Evolutionary conservation across 2,113 vertebrate species (phyloP).

Genomic region (Apeltes quadracus): DNA sequence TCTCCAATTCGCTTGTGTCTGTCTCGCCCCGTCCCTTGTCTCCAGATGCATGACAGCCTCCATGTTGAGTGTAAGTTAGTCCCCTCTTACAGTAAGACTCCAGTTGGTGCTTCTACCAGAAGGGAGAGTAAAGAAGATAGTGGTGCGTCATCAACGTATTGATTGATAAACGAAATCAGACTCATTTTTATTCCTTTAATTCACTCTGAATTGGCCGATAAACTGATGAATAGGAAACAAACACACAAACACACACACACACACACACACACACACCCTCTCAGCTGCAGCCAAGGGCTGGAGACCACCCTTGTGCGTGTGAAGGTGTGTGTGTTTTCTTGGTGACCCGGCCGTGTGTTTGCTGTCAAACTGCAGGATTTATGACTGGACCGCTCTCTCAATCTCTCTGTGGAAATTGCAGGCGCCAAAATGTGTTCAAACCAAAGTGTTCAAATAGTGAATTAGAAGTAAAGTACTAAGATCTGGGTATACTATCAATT

Average conservation of each 20-base stretch:
- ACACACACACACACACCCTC: not conserved
- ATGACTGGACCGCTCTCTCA: constrained; percentile 1
- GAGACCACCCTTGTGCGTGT: not conserved
- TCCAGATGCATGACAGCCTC: not conserved
- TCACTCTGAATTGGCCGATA: not conserved
- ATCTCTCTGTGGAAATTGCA: not conserved
- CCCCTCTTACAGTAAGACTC: not conserved
- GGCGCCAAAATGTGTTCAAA: not conserved
- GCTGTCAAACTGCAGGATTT: constrained; percentile 30
- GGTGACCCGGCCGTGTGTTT: constrained; percentile 22
- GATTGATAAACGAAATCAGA: not conserved
- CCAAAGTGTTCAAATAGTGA: not conserved
- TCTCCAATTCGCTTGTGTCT: not conserved
- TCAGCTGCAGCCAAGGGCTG: constrained; percentile 12
- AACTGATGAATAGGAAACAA: not conserved
- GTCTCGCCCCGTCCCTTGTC: not conserved
- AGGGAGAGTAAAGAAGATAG: not conserved
- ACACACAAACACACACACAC: constrained; percentile 1
- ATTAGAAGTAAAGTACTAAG: not conserved
- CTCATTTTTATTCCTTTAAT: not conserved
- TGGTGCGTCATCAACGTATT: not conserved
- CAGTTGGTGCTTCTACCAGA: not conserved
- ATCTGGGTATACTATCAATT: not conserved
- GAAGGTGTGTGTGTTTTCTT: constrained; percentile 11
- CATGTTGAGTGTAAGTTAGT: not conserved